phyloP scores from a whole-genome alignment of 2,113 vertebrate species.

The Entelurus aequoreus region DNA sequence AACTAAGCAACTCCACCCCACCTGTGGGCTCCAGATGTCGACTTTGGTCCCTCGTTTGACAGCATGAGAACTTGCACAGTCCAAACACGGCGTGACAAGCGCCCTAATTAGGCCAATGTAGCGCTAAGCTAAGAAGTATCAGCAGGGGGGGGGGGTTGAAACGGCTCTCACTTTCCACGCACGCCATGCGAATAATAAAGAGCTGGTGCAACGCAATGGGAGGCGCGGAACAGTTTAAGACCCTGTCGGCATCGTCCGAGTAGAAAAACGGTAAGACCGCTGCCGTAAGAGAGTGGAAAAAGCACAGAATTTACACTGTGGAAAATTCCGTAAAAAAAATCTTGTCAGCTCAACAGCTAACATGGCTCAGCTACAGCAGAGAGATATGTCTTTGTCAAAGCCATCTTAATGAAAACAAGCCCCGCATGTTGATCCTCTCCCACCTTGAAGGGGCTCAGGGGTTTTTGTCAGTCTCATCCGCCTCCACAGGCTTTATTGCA shows the following conservation, averaged over 20 bases:
- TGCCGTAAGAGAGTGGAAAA: background rate
- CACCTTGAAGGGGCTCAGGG: conserved; percentile 20
- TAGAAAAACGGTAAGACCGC: background rate
- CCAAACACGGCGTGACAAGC: too few species aligned
- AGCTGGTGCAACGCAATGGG: too few species aligned
- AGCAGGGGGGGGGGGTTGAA: too few species aligned
- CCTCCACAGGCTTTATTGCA: conserved; percentile 64
- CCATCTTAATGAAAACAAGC: background rate
- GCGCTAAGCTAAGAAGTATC: too few species aligned
- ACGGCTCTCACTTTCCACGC: too few species aligned
- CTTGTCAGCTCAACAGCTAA: conserved; percentile 60
- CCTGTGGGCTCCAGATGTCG: too few species aligned
- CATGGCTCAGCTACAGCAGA: conserved; percentile 72
- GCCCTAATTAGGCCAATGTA: too few species aligned
- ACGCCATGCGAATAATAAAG: too few species aligned
- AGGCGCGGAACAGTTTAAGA: too few species aligned
- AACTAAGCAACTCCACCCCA: too few species aligned
- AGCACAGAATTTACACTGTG: conserved; percentile 45
- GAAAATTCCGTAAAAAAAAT: conserved; percentile 20
- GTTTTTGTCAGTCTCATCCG: background rate
- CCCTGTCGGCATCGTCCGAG: background rate
- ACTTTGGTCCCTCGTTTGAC: too few species aligned
- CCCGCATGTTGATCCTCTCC: conserved; percentile 11
- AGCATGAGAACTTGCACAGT: too few species aligned
- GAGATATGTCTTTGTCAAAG: conserved; percentile 18